Percentiles rank a stretch among this genome's conserved stretches.
phyloP scores from a whole-genome alignment of 2,888 invertebrate genomes.

The Nomada flava region DNA sequence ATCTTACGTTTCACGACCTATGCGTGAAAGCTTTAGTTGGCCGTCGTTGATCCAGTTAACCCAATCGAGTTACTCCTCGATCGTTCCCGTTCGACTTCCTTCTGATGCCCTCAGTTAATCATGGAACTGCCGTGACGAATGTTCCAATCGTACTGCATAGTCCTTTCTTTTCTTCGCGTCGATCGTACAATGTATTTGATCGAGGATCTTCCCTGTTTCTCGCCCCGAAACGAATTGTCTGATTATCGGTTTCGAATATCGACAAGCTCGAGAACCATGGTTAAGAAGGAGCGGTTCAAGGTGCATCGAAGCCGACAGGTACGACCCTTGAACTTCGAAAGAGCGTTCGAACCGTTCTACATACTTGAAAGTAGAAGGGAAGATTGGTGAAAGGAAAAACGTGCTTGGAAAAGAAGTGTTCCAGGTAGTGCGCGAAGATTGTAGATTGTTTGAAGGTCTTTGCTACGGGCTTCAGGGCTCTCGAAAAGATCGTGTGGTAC shows the following conservation, averaged over 20 bases:
- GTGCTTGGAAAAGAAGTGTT: not conserved
- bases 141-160: constrained; percentile 6
- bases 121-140: constrained; percentile 42
- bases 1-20: constrained; percentile 7
- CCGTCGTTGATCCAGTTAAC: constrained; percentile 70
- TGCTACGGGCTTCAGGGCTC: not conserved
- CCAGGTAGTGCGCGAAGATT: not conserved
- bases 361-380: not conserved
- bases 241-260: not conserved
- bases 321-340: constrained; percentile 17
- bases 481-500: not conserved
- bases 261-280: not conserved
- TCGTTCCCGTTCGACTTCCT: constrained; percentile 39
- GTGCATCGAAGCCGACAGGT: constrained; percentile 21
- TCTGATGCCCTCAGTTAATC: constrained; percentile 43
- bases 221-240: not conserved
- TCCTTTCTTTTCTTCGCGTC: not conserved
- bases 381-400: not conserved
- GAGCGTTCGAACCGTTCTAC: not conserved
- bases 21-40: constrained; percentile 27
- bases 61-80: constrained; percentile 72
- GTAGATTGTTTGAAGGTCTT: not conserved
- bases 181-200: constrained; percentile 31
- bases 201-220: not conserved
- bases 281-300: not conserved